Base-by-base conservation (phyloP, 2,888 invertebrate genomes). In the Philereme vetulata region DNA sequence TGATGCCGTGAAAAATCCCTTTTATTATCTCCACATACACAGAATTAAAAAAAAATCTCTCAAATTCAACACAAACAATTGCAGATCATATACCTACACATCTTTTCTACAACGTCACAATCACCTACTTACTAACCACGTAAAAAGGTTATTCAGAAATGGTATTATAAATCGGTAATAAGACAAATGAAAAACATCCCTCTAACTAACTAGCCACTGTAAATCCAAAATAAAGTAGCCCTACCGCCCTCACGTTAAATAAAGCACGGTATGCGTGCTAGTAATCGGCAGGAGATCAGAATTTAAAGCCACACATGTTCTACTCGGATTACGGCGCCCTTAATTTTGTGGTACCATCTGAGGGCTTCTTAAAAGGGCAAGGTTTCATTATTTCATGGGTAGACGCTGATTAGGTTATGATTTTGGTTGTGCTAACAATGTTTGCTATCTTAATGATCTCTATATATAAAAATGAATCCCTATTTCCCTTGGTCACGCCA, bases 261-360 rank as follows among this genome's bases (percentile, higher is more conserved):
- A 59, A 60, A 56, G 56, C 46, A 65, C 61, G 67, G 66, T 73
- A 73, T 84, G 84, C 86, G 87, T 88, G 88, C 77, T 65, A 65
- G 76, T 89, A 90, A 91, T 91, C 89, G 83, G 78, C 81, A 88
- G 88, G 84, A 86, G 84, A 89, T 90, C 88, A 85, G 81, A 86
- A 82, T 87, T 88, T 87, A 87, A 89, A 88, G 82, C 89, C 85
- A 70, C 78, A 90, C 89, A 90, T 90, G 88, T 80, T 80, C 76
- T 66, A 77, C 82, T 84, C 84, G 82, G 86, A 87, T 89, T 89
- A 89, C 85, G 65, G 71, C 75, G 74, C 82, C 83, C 82, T 80
- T 75, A 76, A 67, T 66, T 65, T 64, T 63, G 64, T 64, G 81
- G 82, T 78, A 46, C 21, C 54, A 46, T 42, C 81, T 80, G 77